Percentiles rank a stretch among this genome's conserved stretches.
These are phyloP conservation scores for Polyploca ridens DNA, from an alignment of 2,888 invertebrate genomes.

Conservation along the genomic window DNA sequence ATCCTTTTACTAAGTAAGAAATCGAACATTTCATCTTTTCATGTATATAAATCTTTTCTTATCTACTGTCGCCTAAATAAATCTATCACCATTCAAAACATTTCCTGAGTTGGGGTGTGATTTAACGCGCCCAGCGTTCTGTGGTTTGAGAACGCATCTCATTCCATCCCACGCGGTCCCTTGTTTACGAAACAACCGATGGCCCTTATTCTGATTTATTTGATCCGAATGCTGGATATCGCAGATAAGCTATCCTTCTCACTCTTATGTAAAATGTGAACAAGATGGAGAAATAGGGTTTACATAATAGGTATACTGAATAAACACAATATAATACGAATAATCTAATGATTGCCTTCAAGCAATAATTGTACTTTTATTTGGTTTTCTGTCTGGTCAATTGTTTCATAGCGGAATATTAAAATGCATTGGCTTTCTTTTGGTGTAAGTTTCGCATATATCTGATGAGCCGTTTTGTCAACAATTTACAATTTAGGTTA, in stretches of 20 bases:
- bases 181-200: neutral
- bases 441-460: no score
- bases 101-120: neutral
- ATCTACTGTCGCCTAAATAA: constrained; percentile 8
- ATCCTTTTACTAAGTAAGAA: no score
- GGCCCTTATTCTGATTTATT: neutral
- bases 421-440: no score
- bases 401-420: no score
- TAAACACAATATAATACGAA: no score
- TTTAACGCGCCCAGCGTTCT: constrained; percentile 3
- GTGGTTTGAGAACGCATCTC: constrained; percentile 5
- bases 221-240: neutral
- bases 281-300: no score
- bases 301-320: no score
- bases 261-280: neutral
- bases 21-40: neutral
- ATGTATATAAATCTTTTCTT: neutral
- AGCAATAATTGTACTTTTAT: no score
- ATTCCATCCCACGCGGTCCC: neutral
- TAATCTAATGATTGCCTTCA: no score
- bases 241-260: neutral
- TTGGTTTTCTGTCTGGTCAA: neutral
- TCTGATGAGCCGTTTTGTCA: no score
- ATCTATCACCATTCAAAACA: constrained; percentile 7
- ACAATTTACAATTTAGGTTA: no score